Evolutionary conservation across 2,797 vertebrate genomes (phyloP), one percentile per base, ranked within the genome.

Genomic region (Platyrinchus mystaceus): DNA sequence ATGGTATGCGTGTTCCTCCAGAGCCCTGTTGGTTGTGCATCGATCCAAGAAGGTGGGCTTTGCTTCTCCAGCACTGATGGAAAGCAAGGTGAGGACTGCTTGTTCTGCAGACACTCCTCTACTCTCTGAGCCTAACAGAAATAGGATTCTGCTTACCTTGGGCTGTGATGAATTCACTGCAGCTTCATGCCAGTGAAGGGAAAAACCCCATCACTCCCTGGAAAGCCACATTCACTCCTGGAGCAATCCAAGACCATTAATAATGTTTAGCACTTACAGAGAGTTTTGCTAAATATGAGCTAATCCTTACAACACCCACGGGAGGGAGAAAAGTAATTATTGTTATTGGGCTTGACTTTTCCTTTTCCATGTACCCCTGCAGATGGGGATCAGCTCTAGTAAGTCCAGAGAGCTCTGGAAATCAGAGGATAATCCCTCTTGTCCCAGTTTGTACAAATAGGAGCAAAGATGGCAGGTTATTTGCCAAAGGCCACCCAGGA

Each of bases 261-360:
- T 88, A 95, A 96, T 1, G 0, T 52, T 89, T 75, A 95, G 91
- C 87, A 84, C 89, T 96, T 86, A 69, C 16, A 76, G 73, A 59
- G 47, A 52, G 62, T 77, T 93, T 89, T 89, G 91, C 89, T 95
- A 92, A 95, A 96, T 74, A 91, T 94, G 95, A 95, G 87, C 89
- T 94, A 96, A 96, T 93, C 76, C 76, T 82, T 94, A 96, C 73
- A 88, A 91, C 80, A 93, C 89, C 55, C 84, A 70, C 56, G 84
- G 91, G 94, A 96, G 87, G 58, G 41, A 94, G 92, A 84, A 92
- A 95, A 89, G 76, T 84, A 84, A 93, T 95, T 93, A 73, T 53
- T 87, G 39, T 92, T 92, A 79, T 59, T 91, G 0, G 79, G 44
- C 58, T 85, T 75, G 55, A 56, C 85, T 90, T 87, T 94, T 83